These are phyloP conservation scores for Hylaeus anthracinus DNA, from an alignment of 1,140 invertebrate genomes.

Conservation along the genomic window DNA sequence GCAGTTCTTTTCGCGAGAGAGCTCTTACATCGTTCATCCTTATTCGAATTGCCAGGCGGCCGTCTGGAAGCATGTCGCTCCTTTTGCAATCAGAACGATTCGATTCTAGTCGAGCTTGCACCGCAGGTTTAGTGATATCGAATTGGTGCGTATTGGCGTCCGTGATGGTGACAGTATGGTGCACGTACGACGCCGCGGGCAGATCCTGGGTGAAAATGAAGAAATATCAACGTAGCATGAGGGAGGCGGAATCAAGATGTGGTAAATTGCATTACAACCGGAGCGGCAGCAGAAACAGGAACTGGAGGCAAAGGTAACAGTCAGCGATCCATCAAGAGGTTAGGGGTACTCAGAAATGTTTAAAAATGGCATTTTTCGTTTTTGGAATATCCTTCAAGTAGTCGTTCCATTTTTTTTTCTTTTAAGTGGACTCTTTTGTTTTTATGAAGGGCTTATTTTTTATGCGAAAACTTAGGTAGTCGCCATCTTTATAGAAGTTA, in stretches of 20 bases:
- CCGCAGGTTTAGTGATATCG: slow-evolving; percentile 88
- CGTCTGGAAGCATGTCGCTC: background rate
- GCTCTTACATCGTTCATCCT: background rate
- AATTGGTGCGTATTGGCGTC: slow-evolving; percentile 89
- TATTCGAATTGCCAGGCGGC: background rate
- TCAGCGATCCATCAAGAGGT: too few relatives aligned
- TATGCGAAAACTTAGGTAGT: too few relatives aligned
- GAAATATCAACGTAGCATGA: slow-evolving; percentile 91
- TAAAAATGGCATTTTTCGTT: too few relatives aligned
- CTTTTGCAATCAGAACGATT: background rate
- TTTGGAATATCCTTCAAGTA: too few relatives aligned
- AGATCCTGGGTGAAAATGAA: slow-evolving; percentile 97
- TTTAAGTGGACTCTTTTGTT: too few relatives aligned
- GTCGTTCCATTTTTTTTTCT: too few relatives aligned
- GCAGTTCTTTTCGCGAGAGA: background rate
- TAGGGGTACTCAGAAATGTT: too few relatives aligned
- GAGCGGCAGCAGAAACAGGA: slow-evolving; percentile 89
- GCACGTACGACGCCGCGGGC: slow-evolving; percentile 93
- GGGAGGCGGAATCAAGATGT: slow-evolving; percentile 85
- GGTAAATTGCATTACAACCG: slow-evolving; percentile 88
- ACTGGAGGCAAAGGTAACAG: slow-evolving; percentile 92
- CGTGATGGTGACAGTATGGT: slow-evolving; percentile 91
- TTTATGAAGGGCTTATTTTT: too few relatives aligned
- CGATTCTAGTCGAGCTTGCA: background rate
- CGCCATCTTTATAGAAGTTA: too few relatives aligned